These are phyloP conservation scores for Trissolcus basalis DNA, from an alignment of 1,140 invertebrate genomes.

Conservation along the genomic window DNA sequence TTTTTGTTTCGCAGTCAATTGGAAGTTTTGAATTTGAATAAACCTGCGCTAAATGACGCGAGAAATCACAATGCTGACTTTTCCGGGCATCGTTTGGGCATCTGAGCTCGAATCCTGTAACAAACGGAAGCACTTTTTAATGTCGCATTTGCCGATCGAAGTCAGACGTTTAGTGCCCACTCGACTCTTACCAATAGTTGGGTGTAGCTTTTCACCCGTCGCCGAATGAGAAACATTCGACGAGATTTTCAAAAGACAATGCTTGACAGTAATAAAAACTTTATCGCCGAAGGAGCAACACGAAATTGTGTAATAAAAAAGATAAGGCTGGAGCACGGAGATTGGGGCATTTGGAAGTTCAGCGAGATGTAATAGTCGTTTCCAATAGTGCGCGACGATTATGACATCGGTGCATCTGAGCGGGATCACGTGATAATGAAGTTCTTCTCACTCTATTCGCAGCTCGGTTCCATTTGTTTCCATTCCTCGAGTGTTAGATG, in stretches of 20 bases:
- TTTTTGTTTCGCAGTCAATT: too few species aligned
- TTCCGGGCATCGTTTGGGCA: too few species aligned
- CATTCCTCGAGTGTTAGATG: constrained; percentile 6
- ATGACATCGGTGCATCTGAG: constrained; percentile 19
- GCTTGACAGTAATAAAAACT: constrained; percentile 46
- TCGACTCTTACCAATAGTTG: constrained; percentile 15
- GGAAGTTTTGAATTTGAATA: too few species aligned
- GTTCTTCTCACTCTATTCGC: background rate
- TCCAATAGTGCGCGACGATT: constrained; percentile 31
- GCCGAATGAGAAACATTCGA: constrained; percentile 18
- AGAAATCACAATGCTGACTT: too few species aligned
- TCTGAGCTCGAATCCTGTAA: background rate
- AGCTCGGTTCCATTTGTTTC: constrained; percentile 10
- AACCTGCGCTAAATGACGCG: too few species aligned
- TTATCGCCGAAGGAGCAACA: constrained; percentile 43
- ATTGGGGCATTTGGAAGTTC: constrained; percentile 32
- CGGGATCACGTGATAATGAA: constrained; percentile 35
- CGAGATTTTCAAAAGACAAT: constrained; percentile 52
- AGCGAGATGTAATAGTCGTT: constrained; percentile 39
- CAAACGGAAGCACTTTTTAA: constrained; percentile 16
- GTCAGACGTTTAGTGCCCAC: constrained; percentile 7
- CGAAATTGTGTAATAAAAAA: constrained; percentile 51
- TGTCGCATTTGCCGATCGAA: constrained; percentile 17
- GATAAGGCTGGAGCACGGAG: constrained; percentile 27
- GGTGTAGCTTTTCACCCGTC: constrained; percentile 22